Conservation (phyloP, 2,888 invertebrate species). For the Lasius platythorax region DNA sequence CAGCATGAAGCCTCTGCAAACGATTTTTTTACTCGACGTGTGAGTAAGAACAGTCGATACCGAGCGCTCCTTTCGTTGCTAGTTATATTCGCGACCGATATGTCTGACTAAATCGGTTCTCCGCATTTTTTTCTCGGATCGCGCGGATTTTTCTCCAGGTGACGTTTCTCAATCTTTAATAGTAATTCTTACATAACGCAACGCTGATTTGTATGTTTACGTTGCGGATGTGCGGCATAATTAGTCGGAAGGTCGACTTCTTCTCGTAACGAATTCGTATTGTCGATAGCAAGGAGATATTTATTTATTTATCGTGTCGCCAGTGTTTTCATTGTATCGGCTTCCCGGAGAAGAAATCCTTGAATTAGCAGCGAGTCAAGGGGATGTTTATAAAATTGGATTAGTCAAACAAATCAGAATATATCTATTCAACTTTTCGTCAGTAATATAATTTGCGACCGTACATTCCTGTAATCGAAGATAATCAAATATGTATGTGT, state of each 20-base stretch:
- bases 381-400: background rate
- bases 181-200: background rate
- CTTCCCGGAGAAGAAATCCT: background rate
- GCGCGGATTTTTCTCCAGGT: background rate
- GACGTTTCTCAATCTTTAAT: background rate
- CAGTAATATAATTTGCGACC: background rate
- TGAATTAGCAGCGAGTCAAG: background rate
- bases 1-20: slow-evolving; percentile 59
- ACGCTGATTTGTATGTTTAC: background rate
- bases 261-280: background rate
- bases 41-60: slow-evolving; percentile 63
- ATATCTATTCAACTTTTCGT: background rate
- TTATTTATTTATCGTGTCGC: background rate
- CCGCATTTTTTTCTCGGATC: background rate
- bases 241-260: background rate
- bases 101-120: background rate
- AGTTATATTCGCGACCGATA: background rate
- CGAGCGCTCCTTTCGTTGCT: background rate
- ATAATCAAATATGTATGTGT: background rate
- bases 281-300: background rate
- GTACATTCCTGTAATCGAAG: background rate
- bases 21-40: slow-evolving; percentile 63
- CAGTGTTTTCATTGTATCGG: background rate
- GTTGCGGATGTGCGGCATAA: background rate
- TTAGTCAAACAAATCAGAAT: background rate